These are phyloP conservation scores for Blennius ocellaris DNA, from an alignment of 2,113 vertebrate genomes.

Conservation along the genomic window DNA sequence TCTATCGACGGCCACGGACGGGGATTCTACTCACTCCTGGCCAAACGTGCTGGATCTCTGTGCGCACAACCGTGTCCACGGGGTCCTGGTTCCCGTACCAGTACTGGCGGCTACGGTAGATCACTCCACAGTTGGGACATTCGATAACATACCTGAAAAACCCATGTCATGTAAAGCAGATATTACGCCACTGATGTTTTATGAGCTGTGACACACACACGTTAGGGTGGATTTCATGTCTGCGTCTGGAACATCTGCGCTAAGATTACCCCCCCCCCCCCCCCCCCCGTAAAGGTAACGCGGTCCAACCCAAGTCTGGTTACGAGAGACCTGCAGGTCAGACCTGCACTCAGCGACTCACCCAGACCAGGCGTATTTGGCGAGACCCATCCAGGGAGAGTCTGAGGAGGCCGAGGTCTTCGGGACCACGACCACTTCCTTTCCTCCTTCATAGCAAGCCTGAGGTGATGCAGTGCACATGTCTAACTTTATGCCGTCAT, in stretches of 20 bases:
- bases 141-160: constrained; percentile 93
- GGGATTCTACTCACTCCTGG: constrained; percentile 87
- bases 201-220: background rate
- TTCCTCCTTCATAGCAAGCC: constrained; percentile 97
- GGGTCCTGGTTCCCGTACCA: constrained; percentile 99
- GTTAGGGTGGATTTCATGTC: constrained; percentile 22
- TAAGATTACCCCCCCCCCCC: constrained; percentile 36
- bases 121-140: constrained; percentile 95
- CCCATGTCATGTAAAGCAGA: background rate
- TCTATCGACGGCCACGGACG: too few species aligned
- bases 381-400: constrained; percentile 97
- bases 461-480: constrained; percentile 69
- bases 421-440: constrained; percentile 95
- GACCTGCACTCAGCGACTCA: constrained; percentile 78
- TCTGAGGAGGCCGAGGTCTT: constrained; percentile 98
- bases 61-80: constrained; percentile 97
- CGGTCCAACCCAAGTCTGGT: background rate
- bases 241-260: constrained; percentile 4
- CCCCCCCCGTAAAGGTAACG: constrained; percentile 41
- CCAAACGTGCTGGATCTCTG: constrained; percentile 98
- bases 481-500: too few species aligned
- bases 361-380: constrained; percentile 99
- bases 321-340: constrained; percentile 1
- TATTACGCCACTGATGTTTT: background rate
- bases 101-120: constrained; percentile 97